These are phyloP conservation scores for Crotalus adamanteus DNA, from an alignment of 2,797 vertebrate genomes.

Conservation along the genomic window DNA sequence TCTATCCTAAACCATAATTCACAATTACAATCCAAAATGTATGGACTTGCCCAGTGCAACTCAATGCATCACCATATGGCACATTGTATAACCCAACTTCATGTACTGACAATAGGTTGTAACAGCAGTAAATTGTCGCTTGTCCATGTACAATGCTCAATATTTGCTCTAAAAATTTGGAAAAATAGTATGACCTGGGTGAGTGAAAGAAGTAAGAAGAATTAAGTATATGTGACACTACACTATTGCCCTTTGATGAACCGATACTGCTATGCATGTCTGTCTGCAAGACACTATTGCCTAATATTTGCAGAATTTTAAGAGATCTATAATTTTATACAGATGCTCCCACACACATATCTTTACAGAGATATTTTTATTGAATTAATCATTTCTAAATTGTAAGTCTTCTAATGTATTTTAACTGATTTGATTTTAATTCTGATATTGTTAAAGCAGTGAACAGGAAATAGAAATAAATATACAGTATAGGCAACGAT, in stretches of 20 bases:
- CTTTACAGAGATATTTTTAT: background rate
- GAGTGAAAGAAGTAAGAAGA: background rate
- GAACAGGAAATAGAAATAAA: background rate
- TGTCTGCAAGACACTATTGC: background rate
- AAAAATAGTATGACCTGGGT: background rate
- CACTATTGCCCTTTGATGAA: background rate
- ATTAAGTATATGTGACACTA: background rate
- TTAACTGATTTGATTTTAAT: background rate
- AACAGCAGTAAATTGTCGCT: background rate
- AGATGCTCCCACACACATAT: background rate
- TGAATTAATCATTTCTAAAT: background rate
- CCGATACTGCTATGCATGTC: background rate
- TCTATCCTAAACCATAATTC: background rate
- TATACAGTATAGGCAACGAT: background rate
- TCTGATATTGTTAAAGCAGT: background rate
- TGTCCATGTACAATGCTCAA: background rate
- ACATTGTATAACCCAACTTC: background rate
- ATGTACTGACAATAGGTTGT: background rate
- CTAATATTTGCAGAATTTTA: background rate
- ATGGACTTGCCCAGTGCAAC: background rate
- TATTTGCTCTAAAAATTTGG: background rate
- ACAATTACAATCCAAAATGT: background rate
- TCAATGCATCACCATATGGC: background rate
- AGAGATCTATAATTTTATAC: background rate
- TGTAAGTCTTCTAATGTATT: background rate